phyloP scores from a whole-genome alignment of 2,113 vertebrate genomes.

The Diphyllodes magnificus region DNA sequence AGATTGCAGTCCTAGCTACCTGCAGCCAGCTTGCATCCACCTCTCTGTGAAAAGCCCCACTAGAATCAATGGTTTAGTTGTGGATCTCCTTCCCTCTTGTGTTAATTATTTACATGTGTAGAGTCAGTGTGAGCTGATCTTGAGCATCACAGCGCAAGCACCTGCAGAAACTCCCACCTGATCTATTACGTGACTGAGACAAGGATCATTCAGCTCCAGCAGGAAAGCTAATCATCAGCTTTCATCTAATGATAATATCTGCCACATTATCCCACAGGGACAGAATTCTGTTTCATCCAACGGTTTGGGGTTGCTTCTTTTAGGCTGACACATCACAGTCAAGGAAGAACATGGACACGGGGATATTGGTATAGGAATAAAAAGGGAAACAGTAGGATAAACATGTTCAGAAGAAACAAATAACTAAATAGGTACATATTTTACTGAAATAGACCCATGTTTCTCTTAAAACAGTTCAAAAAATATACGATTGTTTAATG shows the following conservation, averaged over 20 bases:
- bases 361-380: neutral
- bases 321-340: neutral
- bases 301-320: neutral
- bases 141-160: fast-evolving
- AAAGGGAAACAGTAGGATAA: neutral
- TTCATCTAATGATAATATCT: neutral
- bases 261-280: neutral
- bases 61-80: neutral
- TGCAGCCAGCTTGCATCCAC: neutral
- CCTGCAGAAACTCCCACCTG: neutral
- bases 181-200: neutral
- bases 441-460: neutral
- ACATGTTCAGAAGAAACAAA: neutral
- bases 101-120: neutral
- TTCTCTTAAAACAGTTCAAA: neutral
- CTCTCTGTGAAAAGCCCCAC: neutral
- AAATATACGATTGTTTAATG: neutral
- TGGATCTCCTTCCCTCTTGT: neutral
- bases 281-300: neutral
- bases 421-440: neutral
- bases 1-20: neutral
- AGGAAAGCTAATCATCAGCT: constrained; percentile 2
- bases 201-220: neutral
- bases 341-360: neutral
- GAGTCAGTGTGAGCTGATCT: neutral